Evolutionary conservation across 35 echinoderm and acorn worm genomes (phyloP).

Genomic region (Ptychodera flava): DNA sequence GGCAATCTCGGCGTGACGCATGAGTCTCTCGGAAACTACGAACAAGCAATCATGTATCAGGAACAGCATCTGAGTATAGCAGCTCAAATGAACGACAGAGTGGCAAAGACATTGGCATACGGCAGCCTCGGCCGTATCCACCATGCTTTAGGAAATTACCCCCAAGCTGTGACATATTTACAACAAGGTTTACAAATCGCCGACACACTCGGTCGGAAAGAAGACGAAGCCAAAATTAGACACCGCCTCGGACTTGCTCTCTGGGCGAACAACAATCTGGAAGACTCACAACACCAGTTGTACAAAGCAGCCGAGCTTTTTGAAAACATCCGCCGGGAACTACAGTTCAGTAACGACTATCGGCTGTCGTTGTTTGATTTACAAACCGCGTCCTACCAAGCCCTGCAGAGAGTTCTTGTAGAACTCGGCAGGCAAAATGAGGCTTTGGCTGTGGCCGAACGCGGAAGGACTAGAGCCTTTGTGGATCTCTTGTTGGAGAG

Average conservation of each 20-base stretch:
- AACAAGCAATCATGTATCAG: constrained; percentile 97
- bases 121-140: constrained; percentile 86
- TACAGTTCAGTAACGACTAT: constrained; percentile 72
- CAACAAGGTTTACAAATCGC: constrained; percentile 96
- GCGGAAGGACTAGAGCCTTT: constrained; percentile 86
- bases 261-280: constrained; percentile 77
- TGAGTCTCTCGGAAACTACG: constrained; percentile 91
- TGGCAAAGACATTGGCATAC: constrained; percentile 86
- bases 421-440: constrained; percentile 61
- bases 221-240: constrained; percentile 95
- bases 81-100: constrained; percentile 84
- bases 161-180: constrained; percentile 86
- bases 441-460: constrained; percentile 85
- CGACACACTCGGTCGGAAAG: constrained; percentile 79
- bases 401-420: constrained; percentile 82
- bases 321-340: constrained; percentile 72
- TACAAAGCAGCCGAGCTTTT: constrained; percentile 92
- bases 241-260: constrained; percentile 85
- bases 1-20: constrained; percentile 93
- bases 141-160: constrained; percentile 79
- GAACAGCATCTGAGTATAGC: constrained; percentile 98
- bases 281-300: constrained; percentile 93
- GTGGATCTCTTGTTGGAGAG: constrained; percentile 73
- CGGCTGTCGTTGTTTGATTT: constrained; percentile 75
- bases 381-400: constrained; percentile 87